A percentile compares a stretch with the other conserved stretches of the same genome.
phyloP scores from a whole-genome alignment of 2,888 invertebrate species.

The Diplazon laetatorius region DNA sequence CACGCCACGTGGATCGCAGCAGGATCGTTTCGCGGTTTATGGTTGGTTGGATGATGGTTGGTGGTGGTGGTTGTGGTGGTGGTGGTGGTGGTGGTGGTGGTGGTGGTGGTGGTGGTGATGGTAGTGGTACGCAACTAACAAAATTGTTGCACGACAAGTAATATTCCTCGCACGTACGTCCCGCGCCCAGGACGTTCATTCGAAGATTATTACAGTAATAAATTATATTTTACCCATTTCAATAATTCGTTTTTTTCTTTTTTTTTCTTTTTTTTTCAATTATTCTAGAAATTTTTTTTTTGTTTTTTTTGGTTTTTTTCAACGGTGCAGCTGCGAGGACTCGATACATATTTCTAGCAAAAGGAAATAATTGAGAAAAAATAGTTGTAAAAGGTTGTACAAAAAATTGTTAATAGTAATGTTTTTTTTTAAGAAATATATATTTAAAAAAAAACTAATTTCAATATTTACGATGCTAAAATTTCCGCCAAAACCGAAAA shows the following conservation, averaged over 20 bases:
- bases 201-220: constrained; percentile 59
- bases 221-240: constrained; percentile 58
- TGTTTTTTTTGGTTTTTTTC: too few relatives aligned
- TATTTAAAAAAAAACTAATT: too few relatives aligned
- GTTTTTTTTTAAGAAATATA: too few relatives aligned
- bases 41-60: constrained; percentile 31
- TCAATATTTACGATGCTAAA: too few relatives aligned
- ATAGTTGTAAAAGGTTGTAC: too few relatives aligned
- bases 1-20: constrained; percentile 57
- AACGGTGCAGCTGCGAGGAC: constrained; percentile 58
- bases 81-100: constrained; percentile 37
- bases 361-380: constrained; percentile 42
- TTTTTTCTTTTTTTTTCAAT: constrained; percentile 49
- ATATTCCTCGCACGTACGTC: constrained; percentile 49
- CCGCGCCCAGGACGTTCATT: constrained; percentile 50
- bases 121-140: constrained; percentile 22
- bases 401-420: too few relatives aligned
- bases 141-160: constrained; percentile 52
- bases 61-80: constrained; percentile 34
- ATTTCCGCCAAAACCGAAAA: constrained; percentile 15
- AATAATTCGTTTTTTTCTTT: too few relatives aligned
- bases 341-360: constrained; percentile 27
- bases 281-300: constrained; percentile 63
- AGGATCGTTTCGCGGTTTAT: constrained; percentile 44
- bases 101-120: constrained; percentile 13